Evolutionary conservation across 2,797 vertebrate genomes (phyloP), one percentile per base, ranked within the genome.

Genomic region (Margarornis squamiger): DNA sequence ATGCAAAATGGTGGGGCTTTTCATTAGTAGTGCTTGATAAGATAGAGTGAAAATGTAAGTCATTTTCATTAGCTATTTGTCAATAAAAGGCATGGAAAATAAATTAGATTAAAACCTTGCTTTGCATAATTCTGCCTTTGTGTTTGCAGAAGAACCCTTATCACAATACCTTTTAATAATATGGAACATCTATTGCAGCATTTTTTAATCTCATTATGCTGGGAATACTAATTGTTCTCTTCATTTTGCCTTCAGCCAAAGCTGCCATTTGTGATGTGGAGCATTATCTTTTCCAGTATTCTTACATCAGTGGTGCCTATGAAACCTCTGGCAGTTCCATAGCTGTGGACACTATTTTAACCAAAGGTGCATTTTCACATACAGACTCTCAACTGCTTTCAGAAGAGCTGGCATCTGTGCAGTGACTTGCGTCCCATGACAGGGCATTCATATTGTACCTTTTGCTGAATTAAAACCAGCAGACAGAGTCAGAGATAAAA

Each of bases 31-130:
- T 76, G 27, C 59, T 88, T 96, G 96, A 97, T 96, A 94, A 95
- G 91, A 87, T 91, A 93, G 34, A 73, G 67, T 68, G 82, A 95
- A 95, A 95, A 95, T 79, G 52, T 96, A 83, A 96, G 66, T 95
- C 95, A 96, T 91, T 95, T 92, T 97, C 97, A 97, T 97, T 97
- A 97, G 78, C 80, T 96, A 86, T 93, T 94, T 97, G 84, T 95
- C 96, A 98, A 97, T 97, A 97, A 96, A 97, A 86, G 30, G 36
- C 78, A 91, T 62, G 55, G 91, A 97, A 97, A 97, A 96, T 80
- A 97, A 98, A 97, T 95, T 95, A 96, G 87, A 81, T 94, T 92
- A 90, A 96, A 94, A 48, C 45, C 26, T 82, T 90, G 48, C 86
- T 94, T 87, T 95, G 92, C 76, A 94, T 93, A 91, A 96, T 92